Percentiles rank a stretch among this genome's conserved stretches.
These are phyloP conservation scores for Probosciger aterrimus DNA, from an alignment of 2,113 vertebrate genomes.

Conservation along the genomic window DNA sequence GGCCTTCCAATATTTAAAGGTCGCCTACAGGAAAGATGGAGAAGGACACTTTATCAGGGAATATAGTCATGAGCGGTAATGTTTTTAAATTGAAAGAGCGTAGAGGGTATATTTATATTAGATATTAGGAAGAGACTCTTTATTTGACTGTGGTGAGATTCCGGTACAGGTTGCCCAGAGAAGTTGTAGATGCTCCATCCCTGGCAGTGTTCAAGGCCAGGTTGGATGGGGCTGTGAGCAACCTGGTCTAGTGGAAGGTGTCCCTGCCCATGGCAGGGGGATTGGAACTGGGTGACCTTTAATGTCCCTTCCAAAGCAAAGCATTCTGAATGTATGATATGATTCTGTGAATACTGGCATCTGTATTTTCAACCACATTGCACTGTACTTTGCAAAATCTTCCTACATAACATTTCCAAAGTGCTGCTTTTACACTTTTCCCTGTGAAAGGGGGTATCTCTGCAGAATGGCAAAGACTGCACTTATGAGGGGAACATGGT, in stretches of 20 bases:
- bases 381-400: neutral
- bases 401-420: neutral
- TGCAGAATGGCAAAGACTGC: neutral
- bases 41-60: neutral
- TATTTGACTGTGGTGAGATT: neutral
- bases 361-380: neutral
- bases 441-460: neutral
- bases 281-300: neutral
- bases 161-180: neutral
- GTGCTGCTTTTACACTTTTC: neutral
- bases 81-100: neutral
- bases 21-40: neutral
- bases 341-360: neutral
- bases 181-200: fast-evolving
- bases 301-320: neutral
- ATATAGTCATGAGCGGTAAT: fast-evolving
- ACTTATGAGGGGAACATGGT: neutral
- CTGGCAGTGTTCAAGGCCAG: neutral
- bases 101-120: neutral
- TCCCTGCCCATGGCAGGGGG: no score
- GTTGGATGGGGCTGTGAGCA: neutral
- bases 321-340: neutral
- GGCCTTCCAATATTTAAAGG: neutral
- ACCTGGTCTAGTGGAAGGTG: neutral
- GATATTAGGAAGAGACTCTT: neutral